Conservation (phyloP, 2,113 vertebrate species). For the Cinclus mexicanus region DNA sequence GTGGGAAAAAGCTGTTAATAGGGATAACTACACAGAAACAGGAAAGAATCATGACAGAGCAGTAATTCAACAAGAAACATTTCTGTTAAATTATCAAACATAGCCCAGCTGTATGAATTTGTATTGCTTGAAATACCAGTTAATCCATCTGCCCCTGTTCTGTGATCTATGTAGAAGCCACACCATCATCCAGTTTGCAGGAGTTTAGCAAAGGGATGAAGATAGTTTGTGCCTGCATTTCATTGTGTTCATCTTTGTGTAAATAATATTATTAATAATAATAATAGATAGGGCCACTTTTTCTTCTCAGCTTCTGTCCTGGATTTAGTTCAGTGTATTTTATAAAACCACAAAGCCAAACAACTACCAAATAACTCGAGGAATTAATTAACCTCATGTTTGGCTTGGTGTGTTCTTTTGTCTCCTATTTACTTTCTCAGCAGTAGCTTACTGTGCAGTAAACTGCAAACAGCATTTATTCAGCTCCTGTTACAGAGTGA, state of each 20-base stretch:
- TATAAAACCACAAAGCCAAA: neutral
- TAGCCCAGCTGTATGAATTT: neutral
- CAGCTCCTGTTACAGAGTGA: neutral
- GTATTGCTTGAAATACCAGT: neutral
- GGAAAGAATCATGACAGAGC: neutral
- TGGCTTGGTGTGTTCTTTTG: neutral
- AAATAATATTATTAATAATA: neutral
- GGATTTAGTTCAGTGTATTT: neutral
- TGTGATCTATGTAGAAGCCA: neutral
- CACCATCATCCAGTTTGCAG: neutral
- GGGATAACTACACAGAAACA: neutral
- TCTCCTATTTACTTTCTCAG: constrained; percentile 13
- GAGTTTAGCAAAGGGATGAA: neutral
- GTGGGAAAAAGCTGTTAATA: neutral
- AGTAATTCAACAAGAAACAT: neutral
- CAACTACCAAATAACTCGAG: neutral
- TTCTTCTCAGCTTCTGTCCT: neutral
- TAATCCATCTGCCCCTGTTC: neutral
- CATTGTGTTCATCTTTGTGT: neutral
- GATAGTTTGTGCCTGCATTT: neutral
- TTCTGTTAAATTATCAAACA: neutral
- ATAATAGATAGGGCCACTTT: neutral
- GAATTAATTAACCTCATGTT: constrained; percentile 16
- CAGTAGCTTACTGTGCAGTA: neutral
- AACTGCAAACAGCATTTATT: neutral